Conservation (phyloP, 2,113 vertebrate genomes). For the Semnornis frantzii region DNA sequence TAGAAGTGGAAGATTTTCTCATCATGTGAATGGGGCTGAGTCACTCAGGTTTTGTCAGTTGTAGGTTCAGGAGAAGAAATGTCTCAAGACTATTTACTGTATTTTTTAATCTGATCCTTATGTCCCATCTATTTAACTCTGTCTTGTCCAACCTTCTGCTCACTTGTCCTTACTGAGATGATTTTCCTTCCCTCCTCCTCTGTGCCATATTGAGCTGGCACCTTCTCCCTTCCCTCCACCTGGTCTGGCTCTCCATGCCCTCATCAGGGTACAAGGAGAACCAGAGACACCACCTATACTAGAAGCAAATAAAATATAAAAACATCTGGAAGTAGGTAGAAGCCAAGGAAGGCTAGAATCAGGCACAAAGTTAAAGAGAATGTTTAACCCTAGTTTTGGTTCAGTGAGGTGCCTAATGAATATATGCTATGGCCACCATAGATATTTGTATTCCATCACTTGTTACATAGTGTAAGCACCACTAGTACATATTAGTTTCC, state of each 20-base stretch:
- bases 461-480: not conserved
- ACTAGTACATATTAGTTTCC: not conserved
- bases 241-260: not conserved
- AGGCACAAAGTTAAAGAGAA: not conserved
- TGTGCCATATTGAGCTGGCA: not conserved
- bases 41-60: slow-evolving; percentile 11
- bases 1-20: slow-evolving; percentile 18
- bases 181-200: not conserved
- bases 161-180: not conserved
- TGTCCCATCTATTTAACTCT: not conserved
- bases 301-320: not conserved
- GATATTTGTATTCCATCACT: not conserved
- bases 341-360: not conserved
- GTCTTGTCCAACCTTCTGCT: not conserved
- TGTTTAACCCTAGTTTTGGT: not conserved
- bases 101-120: not conserved
- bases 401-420: not conserved
- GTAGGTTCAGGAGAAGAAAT: not conserved
- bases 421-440: not conserved
- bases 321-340: not conserved
- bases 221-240: not conserved
- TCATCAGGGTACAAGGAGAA: not conserved
- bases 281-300: not conserved
- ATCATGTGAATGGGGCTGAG: not conserved
- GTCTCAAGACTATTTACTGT: not conserved